phyloP scores from a whole-genome alignment of 2,888 invertebrate species.

The Diarsia dahlii region DNA sequence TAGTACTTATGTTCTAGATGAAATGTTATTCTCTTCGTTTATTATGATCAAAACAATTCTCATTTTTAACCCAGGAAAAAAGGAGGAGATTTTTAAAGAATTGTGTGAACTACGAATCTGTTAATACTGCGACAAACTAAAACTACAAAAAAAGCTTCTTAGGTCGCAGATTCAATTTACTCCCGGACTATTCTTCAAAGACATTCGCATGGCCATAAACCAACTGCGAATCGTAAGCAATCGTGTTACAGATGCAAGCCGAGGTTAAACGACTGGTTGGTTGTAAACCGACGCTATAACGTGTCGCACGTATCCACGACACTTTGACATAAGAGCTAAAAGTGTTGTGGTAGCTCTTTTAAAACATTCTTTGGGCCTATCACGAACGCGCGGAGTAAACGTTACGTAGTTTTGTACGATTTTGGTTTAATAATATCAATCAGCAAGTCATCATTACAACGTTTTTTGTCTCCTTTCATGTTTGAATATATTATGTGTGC shows the following conservation, averaged over 20 bases:
- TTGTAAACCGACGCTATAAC: constrained; percentile 73
- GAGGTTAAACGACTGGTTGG: constrained; percentile 74
- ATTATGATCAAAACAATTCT: neutral
- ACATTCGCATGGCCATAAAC: constrained; percentile 64
- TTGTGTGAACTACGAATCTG: too few relatives aligned
- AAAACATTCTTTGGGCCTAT: constrained; percentile 33
- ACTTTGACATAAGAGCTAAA: constrained; percentile 50
- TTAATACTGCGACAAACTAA: neutral
- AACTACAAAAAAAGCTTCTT: constrained; percentile 13
- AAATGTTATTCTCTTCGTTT: neutral
- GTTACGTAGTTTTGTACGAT: neutral
- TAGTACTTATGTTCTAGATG: neutral
- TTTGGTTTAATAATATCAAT: too few relatives aligned
- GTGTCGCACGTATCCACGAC: constrained; percentile 31
- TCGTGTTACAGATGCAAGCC: constrained; percentile 67
- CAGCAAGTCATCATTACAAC: too few relatives aligned
- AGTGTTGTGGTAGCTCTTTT: constrained; percentile 50
- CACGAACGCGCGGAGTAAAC: neutral
- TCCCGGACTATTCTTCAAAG: constrained; percentile 46
- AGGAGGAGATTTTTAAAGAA: neutral
- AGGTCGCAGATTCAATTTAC: constrained; percentile 49
- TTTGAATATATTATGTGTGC: too few relatives aligned
- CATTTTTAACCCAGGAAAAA: neutral
- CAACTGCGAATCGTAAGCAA: constrained; percentile 67
- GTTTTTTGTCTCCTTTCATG: too few relatives aligned